These are phyloP conservation scores for Syngnathus typhle DNA, from an alignment of 2,113 vertebrate genomes.

Conservation along the genomic window DNA sequence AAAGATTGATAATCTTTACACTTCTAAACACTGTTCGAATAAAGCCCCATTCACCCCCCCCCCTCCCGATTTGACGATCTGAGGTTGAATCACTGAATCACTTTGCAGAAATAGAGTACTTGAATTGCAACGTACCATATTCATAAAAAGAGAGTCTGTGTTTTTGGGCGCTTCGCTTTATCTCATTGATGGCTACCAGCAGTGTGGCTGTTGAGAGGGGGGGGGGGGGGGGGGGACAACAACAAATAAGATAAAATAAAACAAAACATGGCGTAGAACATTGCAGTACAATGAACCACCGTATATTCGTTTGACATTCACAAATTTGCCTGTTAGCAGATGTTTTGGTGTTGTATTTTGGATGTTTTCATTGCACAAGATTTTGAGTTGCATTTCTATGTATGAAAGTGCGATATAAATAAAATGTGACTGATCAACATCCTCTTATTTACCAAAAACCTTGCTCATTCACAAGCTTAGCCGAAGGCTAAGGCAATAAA, in stretches of 20 bases:
- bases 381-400: too few species aligned
- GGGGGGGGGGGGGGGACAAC: conserved; percentile 37
- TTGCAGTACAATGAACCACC: not conserved
- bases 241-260: not conserved
- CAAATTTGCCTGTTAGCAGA: not conserved
- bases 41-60: not conserved
- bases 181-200: conserved; percentile 93
- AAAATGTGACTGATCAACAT: too few species aligned
- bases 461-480: not conserved
- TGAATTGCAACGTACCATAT: conserved; percentile 77
- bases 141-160: conserved; percentile 87
- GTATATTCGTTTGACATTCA: not conserved
- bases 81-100: not conserved
- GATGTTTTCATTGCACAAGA: too few species aligned
- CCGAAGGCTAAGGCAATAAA: not conserved
- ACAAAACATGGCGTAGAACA: not conserved
- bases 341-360: not conserved
- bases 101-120: not conserved
- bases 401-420: too few species aligned
- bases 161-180: conserved; percentile 81
- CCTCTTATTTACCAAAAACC: not conserved
- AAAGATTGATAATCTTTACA: too few species aligned
- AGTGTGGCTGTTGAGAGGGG: conserved; percentile 82
- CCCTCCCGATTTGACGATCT: not conserved
- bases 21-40: too few species aligned